These are phyloP conservation scores for Drosophila gunungcola DNA, from an alignment of 1,140 invertebrate species.

Conservation along the genomic window DNA sequence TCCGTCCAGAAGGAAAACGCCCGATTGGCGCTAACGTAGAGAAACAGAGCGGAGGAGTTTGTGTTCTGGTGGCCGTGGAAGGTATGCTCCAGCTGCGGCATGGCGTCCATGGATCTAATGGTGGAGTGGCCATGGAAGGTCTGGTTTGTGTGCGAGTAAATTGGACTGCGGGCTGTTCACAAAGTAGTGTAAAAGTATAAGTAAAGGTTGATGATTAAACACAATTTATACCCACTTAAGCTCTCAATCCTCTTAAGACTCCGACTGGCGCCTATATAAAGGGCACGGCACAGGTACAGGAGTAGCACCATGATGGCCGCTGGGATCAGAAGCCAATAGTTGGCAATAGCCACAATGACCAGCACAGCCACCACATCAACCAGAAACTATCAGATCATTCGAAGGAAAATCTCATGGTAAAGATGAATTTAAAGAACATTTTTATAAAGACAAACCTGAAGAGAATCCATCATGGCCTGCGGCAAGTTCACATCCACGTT, in stretches of 20 bases:
- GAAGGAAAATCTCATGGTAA: neutral
- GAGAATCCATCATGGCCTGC: conserved; percentile 89
- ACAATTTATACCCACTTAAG: conserved; percentile 86
- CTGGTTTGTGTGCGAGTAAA: conserved; percentile 93
- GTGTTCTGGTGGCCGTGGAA: conserved; percentile 90
- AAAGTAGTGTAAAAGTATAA: neutral
- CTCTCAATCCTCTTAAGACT: conserved; percentile 93
- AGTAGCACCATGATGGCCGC: conserved; percentile 88
- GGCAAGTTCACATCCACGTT: conserved; percentile 93
- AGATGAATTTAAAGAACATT: too few relatives aligned
- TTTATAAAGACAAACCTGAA: conserved; percentile 86
- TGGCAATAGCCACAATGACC: conserved; percentile 90
- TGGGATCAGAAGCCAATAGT: conserved; percentile 92
- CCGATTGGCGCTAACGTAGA: conserved; percentile 88
- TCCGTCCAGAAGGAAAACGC: conserved; percentile 88
- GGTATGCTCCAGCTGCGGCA: conserved; percentile 89
- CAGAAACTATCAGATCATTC: conserved; percentile 85
- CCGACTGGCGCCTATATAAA: conserved; percentile 91
- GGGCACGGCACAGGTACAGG: conserved; percentile 88
- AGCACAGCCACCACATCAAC: conserved; percentile 88
- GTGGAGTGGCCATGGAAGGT: conserved; percentile 92
- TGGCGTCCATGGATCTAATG: conserved; percentile 90
- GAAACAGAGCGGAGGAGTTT: conserved; percentile 89
- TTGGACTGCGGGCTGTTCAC: conserved; percentile 89
- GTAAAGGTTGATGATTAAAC: neutral